Evolutionary conservation across 2,888 invertebrate genomes (phyloP), one percentile per base, ranked within the genome.

Genomic region (Euphydryas editha): DNA sequence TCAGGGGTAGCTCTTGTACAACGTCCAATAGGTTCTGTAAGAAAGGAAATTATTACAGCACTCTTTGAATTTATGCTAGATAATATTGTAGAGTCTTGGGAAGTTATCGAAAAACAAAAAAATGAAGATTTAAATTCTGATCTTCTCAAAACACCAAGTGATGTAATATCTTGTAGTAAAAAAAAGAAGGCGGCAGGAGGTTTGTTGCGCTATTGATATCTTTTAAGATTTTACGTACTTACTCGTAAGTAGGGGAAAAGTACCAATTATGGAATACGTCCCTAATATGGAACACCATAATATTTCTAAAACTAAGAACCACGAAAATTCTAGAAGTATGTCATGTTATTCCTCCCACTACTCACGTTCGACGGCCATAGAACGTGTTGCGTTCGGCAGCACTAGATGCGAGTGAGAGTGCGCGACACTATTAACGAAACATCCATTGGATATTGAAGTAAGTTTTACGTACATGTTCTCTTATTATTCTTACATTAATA

Each of bases 11-110:
- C 81, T 0, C 4, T 76, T 1, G 8, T 56, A 0, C 30, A 37
- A 8, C 77, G 82, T 15, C 79, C 82, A 0, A 84, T 73, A 42
- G 85, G 85, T 6, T 79, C 86, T 1, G 82, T 87, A 1, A 82
- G 81, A 67, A 86, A 80, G 61, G 90, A 91, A 78, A 71, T 91
- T 42, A 80, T 91, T 8, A 83, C 86, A 15, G 71, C 82, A 73
- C 76, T 92, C 67, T 92, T 89, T 69, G 87, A 90, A 61, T 84
- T 90, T 1, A 92, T 92, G 91, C 73, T 92, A 2, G 80, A 80
- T 21, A 75, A 73, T 69, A 88, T 92, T 39, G 83, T 92, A 13
- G 81, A 85, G 21, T 86, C 88, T 10, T 92, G 92, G 92, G 82
- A 86, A 37, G 76, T 81, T 0, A 86, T 88, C 55, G 68, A 66